Conservation (phyloP, 2,888 invertebrate genomes). For the Cerastis rubricosa region DNA sequence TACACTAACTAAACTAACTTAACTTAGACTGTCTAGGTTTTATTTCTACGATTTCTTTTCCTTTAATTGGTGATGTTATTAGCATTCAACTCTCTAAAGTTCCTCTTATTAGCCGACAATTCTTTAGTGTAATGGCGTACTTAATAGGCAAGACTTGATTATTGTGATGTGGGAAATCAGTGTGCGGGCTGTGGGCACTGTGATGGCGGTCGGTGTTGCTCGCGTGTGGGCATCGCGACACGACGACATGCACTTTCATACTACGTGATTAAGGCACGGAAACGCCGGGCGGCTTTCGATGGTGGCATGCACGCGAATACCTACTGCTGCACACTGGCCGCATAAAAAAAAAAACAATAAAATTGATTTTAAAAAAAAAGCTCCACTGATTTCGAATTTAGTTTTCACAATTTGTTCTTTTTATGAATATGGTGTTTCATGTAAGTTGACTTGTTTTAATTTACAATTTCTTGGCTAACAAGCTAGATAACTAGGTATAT, state of each 20-base stretch:
- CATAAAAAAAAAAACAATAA: constrained; percentile 68
- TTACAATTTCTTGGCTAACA: constrained; percentile 3
- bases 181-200: constrained; percentile 69
- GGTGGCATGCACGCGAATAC: constrained; percentile 74
- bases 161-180: constrained; percentile 69
- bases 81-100: constrained; percentile 67
- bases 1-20: too few species aligned
- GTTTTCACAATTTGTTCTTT: not conserved
- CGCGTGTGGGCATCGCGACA: constrained; percentile 57
- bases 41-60: constrained; percentile 57
- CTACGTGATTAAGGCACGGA: constrained; percentile 74
- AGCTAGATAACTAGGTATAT: not conserved
- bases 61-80: constrained; percentile 45
- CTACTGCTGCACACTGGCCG: constrained; percentile 32
- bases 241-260: constrained; percentile 72
- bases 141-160: constrained; percentile 75
- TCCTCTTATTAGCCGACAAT: constrained; percentile 69
- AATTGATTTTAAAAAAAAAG: constrained; percentile 37
- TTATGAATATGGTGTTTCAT: not conserved
- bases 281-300: constrained; percentile 72
- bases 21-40: not conserved
- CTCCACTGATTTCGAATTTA: not conserved
- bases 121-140: constrained; percentile 67
- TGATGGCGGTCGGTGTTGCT: constrained; percentile 46
- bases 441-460: constrained; percentile 8